These are phyloP conservation scores for Anser cygnoides DNA, from an alignment of 2,113 vertebrate species.

Conservation along the genomic window DNA sequence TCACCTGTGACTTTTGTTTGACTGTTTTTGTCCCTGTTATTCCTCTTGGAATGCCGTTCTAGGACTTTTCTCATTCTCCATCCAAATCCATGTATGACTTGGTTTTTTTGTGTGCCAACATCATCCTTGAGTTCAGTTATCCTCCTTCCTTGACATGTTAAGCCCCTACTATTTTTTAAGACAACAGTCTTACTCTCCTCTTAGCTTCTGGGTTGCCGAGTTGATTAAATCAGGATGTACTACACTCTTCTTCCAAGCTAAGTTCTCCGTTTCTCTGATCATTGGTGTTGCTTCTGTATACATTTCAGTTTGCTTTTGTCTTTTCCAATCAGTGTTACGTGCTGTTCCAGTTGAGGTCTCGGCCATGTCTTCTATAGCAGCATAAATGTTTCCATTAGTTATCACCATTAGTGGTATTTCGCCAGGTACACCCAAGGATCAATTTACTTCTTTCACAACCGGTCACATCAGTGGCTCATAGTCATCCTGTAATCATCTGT, in stretches of 20 bases:
- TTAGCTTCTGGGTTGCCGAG: background rate
- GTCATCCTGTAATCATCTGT: background rate
- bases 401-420: background rate
- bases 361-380: background rate
- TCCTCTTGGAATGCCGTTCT: background rate
- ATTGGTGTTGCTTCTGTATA: background rate
- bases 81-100: background rate
- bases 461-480: background rate
- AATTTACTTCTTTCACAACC: conserved; percentile 32
- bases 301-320: background rate
- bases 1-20: background rate
- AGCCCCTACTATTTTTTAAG: background rate
- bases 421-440: conserved; percentile 6
- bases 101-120: background rate
- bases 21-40: background rate
- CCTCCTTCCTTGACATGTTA: background rate
- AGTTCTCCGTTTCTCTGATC: background rate
- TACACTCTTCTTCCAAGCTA: background rate
- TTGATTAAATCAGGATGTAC: background rate
- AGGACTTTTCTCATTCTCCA: background rate
- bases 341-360: background rate
- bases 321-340: background rate
- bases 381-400: background rate
- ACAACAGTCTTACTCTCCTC: background rate
- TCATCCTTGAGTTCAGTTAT: background rate